phyloP scores from a whole-genome alignment of 2,888 invertebrate species.

The Drosophila planitibia region DNA sequence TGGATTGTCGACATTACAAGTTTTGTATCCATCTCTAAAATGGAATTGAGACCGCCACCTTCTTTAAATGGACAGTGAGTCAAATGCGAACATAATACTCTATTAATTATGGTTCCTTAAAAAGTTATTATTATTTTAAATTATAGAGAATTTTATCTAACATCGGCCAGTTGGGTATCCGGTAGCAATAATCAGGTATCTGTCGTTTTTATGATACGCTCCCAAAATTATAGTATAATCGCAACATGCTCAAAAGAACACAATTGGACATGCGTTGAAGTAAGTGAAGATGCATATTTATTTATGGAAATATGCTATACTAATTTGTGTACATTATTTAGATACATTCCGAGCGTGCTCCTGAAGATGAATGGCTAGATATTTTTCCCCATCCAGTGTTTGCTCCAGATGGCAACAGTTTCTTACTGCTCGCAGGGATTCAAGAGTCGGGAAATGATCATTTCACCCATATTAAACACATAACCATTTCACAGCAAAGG shows the following conservation, averaged over 20 bases:
- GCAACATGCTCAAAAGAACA: constrained; percentile 92
- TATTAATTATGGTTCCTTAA: neutral
- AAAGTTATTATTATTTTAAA: neutral
- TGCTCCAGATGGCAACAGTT: constrained; percentile 93
- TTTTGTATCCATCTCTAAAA: constrained; percentile 88
- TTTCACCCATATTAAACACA: constrained; percentile 95
- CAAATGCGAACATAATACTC: neutral
- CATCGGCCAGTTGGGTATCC: constrained; percentile 95
- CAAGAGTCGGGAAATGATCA: constrained; percentile 94
- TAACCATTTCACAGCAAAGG: constrained; percentile 92
- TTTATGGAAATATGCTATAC: neutral
- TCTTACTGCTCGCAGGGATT: constrained; percentile 92
- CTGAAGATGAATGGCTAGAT: constrained; percentile 94
- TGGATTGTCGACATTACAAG: constrained; percentile 93
- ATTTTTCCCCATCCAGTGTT: constrained; percentile 94
- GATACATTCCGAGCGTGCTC: constrained; percentile 93
- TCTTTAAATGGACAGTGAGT: constrained; percentile 93
- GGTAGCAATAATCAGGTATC: constrained; percentile 91
- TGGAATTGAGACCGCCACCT: constrained; percentile 90
- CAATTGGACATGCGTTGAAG: constrained; percentile 94
- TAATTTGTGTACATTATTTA: constrained; percentile 69
- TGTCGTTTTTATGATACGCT: constrained; percentile 96
- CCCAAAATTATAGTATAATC: constrained; percentile 95
- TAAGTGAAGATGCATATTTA: constrained; percentile 83
- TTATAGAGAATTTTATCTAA: constrained; percentile 94